phyloP scores from a whole-genome alignment of 2,797 vertebrate genomes.

The Apogon talboti region DNA sequence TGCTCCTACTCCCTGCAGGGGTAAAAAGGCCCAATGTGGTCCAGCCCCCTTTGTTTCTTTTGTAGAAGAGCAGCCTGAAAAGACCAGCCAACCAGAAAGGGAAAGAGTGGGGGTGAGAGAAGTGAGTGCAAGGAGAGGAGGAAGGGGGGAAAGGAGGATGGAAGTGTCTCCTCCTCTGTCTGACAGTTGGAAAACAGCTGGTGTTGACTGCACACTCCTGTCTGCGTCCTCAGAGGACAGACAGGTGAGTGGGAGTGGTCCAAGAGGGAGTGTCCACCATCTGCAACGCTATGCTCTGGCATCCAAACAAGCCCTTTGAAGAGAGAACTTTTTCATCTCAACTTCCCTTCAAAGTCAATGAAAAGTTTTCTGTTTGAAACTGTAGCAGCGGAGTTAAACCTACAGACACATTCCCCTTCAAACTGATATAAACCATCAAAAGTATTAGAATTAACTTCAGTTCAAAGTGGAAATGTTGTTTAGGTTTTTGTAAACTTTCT shows the following conservation, averaged over 20 bases:
- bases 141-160: constrained; percentile 8
- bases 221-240: constrained; percentile 43
- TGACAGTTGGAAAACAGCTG: constrained; percentile 67
- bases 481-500: too few species aligned
- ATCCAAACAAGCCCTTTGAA: constrained; percentile 8
- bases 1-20: too few species aligned
- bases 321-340: constrained; percentile 3
- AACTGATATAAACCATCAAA: too few species aligned
- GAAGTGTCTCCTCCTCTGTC: constrained; percentile 13
- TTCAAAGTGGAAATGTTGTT: too few species aligned
- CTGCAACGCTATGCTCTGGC: constrained; percentile 27
- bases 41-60: constrained; percentile 76
- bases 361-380: too few species aligned
- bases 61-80: constrained; percentile 74
- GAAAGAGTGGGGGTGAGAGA: constrained; percentile 22
- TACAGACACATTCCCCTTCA: too few species aligned
- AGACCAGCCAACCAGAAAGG: constrained; percentile 63
- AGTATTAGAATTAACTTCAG: too few species aligned
- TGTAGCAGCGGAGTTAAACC: too few species aligned
- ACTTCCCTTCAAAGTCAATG: constrained; percentile 3
- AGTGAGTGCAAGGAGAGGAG: constrained; percentile 14
- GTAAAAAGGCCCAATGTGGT: neutral
- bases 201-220: constrained; percentile 49
- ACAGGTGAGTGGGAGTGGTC: constrained; percentile 64
- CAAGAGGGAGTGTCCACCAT: constrained; percentile 44